Conservation (phyloP, 2,797 vertebrate species). For the Sus cebifrons region DNA sequence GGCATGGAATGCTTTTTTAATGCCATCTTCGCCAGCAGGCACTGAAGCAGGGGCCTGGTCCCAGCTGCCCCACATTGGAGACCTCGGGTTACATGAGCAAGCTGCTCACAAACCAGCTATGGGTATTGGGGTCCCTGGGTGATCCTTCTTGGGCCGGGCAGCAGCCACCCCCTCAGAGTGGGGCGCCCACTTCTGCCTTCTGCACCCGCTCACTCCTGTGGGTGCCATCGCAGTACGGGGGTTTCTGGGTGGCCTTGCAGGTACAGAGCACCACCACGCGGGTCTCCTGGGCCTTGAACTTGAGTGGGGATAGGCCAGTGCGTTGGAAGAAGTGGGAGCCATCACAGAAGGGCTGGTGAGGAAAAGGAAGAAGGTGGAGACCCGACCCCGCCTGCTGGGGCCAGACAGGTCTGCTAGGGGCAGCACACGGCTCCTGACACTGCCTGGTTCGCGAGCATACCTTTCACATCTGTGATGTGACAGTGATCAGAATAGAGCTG, state of each 20-base stretch:
- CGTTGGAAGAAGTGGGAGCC: slow-evolving; percentile 91
- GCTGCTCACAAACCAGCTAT: not conserved
- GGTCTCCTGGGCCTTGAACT: slow-evolving; percentile 90
- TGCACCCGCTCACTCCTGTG: slow-evolving; percentile 91
- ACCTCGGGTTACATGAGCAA: not conserved
- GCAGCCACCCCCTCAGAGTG: not conserved
- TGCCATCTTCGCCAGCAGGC: not conserved
- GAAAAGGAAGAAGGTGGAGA: not conserved
- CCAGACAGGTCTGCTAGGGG: not conserved
- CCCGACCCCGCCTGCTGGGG: not conserved
- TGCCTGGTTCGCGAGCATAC: not conserved
- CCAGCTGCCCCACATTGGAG: not conserved
- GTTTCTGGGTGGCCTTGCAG: slow-evolving; percentile 93
- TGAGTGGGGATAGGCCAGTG: slow-evolving; percentile 89
- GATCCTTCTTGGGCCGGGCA: not conserved
- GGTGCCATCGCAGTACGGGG: slow-evolving; percentile 94
- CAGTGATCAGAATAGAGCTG: not conserved
- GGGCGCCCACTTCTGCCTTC: slow-evolving; percentile 70
- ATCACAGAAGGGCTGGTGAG: slow-evolving; percentile 94
- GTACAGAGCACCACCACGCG: slow-evolving; percentile 91
- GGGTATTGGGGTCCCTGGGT: not conserved
- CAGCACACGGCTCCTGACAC: accelerated
- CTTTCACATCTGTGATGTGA: not conserved
- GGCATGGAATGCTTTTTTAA: not conserved
- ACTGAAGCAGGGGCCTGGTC: not conserved